These are phyloP conservation scores for Thalassaphorura encarpata DNA, from an alignment of 1,140 invertebrate genomes.

Conservation along the genomic window DNA sequence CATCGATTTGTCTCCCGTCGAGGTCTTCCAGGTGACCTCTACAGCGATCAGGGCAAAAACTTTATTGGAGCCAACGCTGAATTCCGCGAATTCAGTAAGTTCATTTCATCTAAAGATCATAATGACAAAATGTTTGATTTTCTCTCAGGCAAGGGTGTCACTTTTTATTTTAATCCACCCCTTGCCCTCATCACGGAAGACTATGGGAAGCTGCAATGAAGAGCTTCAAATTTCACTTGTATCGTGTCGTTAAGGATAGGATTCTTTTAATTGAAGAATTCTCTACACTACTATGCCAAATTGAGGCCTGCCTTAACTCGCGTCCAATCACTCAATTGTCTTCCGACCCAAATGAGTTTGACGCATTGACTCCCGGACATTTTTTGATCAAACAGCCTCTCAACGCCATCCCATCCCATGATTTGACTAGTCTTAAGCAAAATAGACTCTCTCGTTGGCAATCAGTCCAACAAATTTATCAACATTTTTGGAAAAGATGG, in stretches of 20 bases:
- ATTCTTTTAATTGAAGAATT: conserved; percentile 31
- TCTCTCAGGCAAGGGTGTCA: conserved; percentile 7
- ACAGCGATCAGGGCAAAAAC: not conserved
- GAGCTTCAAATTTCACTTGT: conserved; percentile 33
- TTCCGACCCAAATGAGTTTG: conserved; percentile 33
- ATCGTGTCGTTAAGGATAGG: not conserved
- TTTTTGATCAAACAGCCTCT: conserved; percentile 16
- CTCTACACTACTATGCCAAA: conserved; percentile 30
- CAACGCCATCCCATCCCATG: not conserved
- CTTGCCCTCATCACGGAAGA: conserved; percentile 34
- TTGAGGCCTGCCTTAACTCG: conserved; percentile 34
- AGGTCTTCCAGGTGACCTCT: not conserved
- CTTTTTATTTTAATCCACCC: conserved; percentile 35
- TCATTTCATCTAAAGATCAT: not conserved
- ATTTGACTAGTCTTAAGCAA: not conserved
- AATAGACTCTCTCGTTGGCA: conserved; percentile 6
- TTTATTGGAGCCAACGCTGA: not conserved
- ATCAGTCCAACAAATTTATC: conserved; percentile 4
- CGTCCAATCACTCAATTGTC: conserved; percentile 28
- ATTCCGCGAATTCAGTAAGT: not conserved
- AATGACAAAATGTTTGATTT: not conserved
- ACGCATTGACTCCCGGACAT: conserved; percentile 30
- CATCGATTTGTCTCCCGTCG: conserved; percentile 33
- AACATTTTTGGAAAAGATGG: conserved; percentile 15
- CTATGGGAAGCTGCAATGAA: conserved; percentile 36